A percentile compares a stretch with the other conserved stretches of the same genome.
Evolutionary conservation across 2,113 vertebrate species (phyloP).

Genomic region (Rhynchomys soricoides): DNA sequence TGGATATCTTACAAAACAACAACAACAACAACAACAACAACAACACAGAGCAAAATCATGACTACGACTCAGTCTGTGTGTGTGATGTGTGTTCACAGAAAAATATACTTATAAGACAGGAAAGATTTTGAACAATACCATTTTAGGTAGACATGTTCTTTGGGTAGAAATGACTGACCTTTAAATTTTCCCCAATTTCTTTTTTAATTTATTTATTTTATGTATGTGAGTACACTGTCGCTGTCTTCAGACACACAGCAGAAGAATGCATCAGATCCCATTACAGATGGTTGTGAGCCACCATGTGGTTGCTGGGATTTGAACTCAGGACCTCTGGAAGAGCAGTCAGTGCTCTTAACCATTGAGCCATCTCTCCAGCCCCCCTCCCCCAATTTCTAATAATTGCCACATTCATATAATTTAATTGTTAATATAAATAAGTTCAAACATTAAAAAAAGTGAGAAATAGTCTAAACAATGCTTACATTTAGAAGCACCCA

Average conservation of each 20-base stretch:
- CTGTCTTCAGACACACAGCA: too few species aligned
- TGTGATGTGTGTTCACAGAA: not conserved
- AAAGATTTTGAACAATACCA: not conserved
- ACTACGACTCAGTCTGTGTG: not conserved
- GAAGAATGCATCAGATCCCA: too few species aligned
- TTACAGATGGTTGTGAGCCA: too few species aligned
- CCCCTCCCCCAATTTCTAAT: not conserved
- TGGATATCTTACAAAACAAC: not conserved
- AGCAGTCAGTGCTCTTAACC: too few species aligned
- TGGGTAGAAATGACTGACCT: not conserved
- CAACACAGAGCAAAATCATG: not conserved
- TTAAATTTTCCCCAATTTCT: not conserved
- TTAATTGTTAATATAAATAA: slow-evolving; percentile 1
- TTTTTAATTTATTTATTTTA: too few species aligned
- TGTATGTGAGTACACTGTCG: too few species aligned
- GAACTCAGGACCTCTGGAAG: too few species aligned
- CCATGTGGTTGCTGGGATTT: too few species aligned
- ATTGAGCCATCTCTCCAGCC: too few species aligned
- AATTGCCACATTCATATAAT: not conserved
- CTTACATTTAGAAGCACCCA: not conserved
- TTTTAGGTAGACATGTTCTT: not conserved
- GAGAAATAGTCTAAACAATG: not conserved
- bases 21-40: not conserved
- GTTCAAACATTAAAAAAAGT: not conserved
- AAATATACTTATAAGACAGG: not conserved